phyloP scores from a whole-genome alignment of 2,888 invertebrate genomes.

The Loripinus fragilis region DNA sequence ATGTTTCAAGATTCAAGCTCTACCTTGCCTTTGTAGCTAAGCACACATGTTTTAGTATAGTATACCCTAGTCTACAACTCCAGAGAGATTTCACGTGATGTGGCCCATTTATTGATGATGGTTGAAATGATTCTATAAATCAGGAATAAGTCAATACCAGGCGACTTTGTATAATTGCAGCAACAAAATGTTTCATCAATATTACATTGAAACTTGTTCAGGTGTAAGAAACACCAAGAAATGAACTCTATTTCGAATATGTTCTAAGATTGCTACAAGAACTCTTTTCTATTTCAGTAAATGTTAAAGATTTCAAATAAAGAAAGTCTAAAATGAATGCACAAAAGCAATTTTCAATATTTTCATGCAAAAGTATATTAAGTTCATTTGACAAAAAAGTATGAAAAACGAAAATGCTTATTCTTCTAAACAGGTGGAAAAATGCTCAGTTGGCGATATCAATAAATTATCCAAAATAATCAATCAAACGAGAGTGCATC shows the following conservation, averaged over 20 bases:
- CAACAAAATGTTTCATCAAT: conserved; percentile 2
- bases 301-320: background rate
- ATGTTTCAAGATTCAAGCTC: no score
- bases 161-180: background rate
- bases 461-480: no score
- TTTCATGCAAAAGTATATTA: background rate
- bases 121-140: background rate
- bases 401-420: background rate
- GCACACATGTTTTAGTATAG: no score
- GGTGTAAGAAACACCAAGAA: background rate
- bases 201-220: background rate
- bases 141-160: background rate
- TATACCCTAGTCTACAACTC: no score
- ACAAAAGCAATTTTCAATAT: background rate
- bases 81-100: no score
- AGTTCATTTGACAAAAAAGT: background rate
- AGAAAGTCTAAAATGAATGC: background rate
- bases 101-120: no score
- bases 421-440: no score
- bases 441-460: no score
- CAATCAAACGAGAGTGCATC: no score
- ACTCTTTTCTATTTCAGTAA: background rate
- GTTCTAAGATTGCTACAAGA: background rate
- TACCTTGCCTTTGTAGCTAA: no score
- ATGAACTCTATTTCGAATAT: background rate